Conservation (phyloP, 2,797 vertebrate genomes). For the Pangasius djambal region DNA sequence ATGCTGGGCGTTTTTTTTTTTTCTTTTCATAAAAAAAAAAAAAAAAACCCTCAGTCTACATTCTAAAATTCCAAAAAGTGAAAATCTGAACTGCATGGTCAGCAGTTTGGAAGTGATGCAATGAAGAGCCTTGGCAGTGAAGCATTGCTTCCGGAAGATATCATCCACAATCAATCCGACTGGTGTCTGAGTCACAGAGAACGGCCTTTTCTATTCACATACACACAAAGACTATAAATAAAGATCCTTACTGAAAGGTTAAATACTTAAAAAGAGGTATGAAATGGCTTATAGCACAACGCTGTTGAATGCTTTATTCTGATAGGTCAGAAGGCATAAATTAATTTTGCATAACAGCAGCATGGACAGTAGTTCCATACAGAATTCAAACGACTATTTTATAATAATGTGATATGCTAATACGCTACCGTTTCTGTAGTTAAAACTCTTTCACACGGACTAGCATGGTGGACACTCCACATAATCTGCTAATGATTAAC, state of each 20-base stretch:
- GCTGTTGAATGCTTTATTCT: neutral
- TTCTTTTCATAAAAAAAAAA: no score
- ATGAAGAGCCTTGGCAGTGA: conserved; percentile 12
- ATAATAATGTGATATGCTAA: neutral
- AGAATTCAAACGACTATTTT: neutral
- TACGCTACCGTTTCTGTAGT: neutral
- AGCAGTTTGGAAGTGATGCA: conserved; percentile 18
- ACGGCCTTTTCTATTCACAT: conserved; percentile 1
- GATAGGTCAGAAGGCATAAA: neutral
- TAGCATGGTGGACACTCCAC: neutral
- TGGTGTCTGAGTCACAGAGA: neutral
- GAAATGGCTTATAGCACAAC: neutral
- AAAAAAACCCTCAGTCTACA: neutral
- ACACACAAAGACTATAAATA: neutral
- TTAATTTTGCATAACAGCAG: neutral
- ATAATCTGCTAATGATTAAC: neutral
- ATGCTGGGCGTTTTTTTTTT: neutral
- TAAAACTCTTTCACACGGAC: neutral
- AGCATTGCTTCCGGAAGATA: neutral
- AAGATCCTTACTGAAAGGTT: neutral
- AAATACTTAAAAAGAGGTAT: neutral
- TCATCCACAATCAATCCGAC: neutral
- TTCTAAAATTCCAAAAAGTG: conserved; percentile 13
- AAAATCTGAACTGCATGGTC: neutral
- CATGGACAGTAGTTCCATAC: neutral